Conservation (phyloP, 1,140 invertebrate genomes). For the Armadillidium nasatum region DNA sequence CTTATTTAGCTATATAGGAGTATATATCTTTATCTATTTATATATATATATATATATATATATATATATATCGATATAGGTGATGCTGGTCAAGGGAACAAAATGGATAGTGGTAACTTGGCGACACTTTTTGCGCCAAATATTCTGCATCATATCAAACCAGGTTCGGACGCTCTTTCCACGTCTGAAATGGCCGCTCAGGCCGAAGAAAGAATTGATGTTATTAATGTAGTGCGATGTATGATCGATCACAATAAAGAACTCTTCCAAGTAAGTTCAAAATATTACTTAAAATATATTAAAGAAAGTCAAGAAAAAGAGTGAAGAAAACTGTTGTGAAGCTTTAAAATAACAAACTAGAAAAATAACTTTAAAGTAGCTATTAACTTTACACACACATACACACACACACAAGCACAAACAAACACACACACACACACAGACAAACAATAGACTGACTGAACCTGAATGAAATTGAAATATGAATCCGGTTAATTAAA, state of each 20-base stretch:
- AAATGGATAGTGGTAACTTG: slow-evolving; percentile 87
- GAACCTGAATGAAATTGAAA: too few relatives aligned
- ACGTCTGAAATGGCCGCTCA: slow-evolving; percentile 57
- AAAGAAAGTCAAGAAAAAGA: neutral
- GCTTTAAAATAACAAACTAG: slow-evolving; percentile 4
- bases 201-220: slow-evolving; percentile 74
- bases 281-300: neutral
- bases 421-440: too few relatives aligned
- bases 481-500: too few relatives aligned
- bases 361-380: too few relatives aligned
- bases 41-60: too few relatives aligned
- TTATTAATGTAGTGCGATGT: slow-evolving; percentile 77
- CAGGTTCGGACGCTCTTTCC: slow-evolving; percentile 51
- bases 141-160: slow-evolving; percentile 73
- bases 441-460: too few relatives aligned
- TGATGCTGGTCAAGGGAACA: slow-evolving; percentile 71
- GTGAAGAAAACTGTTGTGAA: neutral
- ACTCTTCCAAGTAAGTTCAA: slow-evolving; percentile 60
- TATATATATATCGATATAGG: slow-evolving; percentile 48
- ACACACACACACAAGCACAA: too few relatives aligned
- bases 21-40: too few relatives aligned
- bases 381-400: too few relatives aligned
- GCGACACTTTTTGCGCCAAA: slow-evolving; percentile 91
- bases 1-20: too few relatives aligned
- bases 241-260: slow-evolving; percentile 73